These are phyloP conservation scores for Eclectus roratus DNA, from an alignment of 2,113 vertebrate species.

Conservation along the genomic window DNA sequence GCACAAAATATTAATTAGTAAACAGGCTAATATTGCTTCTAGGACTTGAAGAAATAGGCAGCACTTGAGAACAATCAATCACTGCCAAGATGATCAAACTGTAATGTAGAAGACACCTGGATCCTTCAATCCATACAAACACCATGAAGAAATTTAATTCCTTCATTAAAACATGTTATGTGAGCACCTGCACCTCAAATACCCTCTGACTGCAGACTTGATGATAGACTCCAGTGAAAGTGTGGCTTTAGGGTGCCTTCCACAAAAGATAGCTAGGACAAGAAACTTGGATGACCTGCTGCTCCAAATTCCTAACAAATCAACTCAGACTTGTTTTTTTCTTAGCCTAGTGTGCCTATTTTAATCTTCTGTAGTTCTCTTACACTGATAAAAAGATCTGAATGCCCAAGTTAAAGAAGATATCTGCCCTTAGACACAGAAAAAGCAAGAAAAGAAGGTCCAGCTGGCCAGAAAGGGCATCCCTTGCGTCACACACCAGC, in stretches of 20 bases:
- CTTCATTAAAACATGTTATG: fast-evolving
- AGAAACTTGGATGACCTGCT: neutral
- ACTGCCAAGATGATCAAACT: neutral
- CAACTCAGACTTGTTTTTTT: neutral
- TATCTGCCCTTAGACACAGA: neutral
- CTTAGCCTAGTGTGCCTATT: neutral
- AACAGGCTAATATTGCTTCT: neutral
- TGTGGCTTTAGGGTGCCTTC: neutral
- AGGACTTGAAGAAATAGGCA: neutral
- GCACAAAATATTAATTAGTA: too few species aligned
- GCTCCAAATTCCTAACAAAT: neutral
- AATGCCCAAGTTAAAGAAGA: neutral
- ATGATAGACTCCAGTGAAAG: neutral
- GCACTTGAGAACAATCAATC: neutral
- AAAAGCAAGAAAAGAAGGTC: neutral
- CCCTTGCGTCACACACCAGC: neutral
- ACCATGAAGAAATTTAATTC: neutral
- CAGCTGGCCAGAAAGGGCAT: neutral
- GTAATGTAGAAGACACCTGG: fast-evolving
- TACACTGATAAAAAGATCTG: neutral
- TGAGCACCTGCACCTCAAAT: neutral
- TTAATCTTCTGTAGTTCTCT: neutral
- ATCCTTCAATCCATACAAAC: neutral
- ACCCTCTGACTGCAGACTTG: neutral
- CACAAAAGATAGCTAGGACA: neutral